These are phyloP conservation scores for Dasypolia templi DNA, from an alignment of 2,888 invertebrate species.

Conservation along the genomic window DNA sequence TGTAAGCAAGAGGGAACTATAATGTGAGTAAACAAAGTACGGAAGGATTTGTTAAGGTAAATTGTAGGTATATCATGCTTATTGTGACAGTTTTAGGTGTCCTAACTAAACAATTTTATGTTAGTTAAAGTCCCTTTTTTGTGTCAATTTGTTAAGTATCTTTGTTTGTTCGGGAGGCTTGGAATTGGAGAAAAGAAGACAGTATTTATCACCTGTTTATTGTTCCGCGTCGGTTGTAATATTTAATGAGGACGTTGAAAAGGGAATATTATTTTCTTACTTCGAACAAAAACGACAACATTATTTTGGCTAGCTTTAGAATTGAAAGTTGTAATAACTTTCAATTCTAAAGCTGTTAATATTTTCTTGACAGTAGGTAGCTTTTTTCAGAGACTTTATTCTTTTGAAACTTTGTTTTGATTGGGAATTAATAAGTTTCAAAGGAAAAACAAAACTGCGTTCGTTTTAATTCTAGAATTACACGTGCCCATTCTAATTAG, in stretches of 20 bases:
- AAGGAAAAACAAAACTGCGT: not conserved
- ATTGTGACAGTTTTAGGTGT: constrained; percentile 53
- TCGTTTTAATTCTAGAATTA: not conserved
- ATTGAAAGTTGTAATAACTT: constrained; percentile 16
- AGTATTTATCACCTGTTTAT: constrained; percentile 49
- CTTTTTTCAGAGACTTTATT: not conserved
- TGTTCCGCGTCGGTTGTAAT: constrained; percentile 50
- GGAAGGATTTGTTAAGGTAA: constrained; percentile 53
- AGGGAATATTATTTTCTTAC: constrained; percentile 35
- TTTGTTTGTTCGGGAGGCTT: constrained; percentile 39
- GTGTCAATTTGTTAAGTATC: constrained; percentile 47
- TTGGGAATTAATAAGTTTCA: not conserved
- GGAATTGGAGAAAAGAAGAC: constrained; percentile 38
- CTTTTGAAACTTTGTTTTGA: not conserved
- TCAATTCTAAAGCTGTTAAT: too few species aligned
- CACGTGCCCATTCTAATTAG: not conserved
- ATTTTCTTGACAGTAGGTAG: not conserved
- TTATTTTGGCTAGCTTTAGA: constrained; percentile 34
- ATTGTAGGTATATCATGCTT: constrained; percentile 57
- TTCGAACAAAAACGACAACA: constrained; percentile 35
- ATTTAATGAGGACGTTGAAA: constrained; percentile 49
- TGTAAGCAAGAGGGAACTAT: constrained; percentile 58
- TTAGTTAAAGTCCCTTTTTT: constrained; percentile 49
- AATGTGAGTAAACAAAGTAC: constrained; percentile 54
- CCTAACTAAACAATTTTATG: constrained; percentile 56